These are phyloP conservation scores for Machimus atricapillus DNA, from an alignment of 2,888 invertebrate species.

Conservation along the genomic window DNA sequence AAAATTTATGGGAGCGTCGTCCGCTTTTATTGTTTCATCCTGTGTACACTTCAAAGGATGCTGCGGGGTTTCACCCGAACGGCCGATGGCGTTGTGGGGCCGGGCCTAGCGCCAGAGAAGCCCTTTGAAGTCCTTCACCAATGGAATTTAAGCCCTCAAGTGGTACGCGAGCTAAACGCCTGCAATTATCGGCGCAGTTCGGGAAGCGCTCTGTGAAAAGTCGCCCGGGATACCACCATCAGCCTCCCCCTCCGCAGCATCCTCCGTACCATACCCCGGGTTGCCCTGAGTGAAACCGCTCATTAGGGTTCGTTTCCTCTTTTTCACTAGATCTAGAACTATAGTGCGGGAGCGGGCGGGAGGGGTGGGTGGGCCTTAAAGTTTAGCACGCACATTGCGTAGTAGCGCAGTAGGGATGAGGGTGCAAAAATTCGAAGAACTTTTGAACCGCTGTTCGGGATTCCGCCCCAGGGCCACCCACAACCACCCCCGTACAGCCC, in stretches of 20 bases:
- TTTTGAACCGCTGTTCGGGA: not conserved
- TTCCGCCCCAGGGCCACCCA: not conserved
- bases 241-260: not conserved
- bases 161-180: not conserved
- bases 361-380: not conserved
- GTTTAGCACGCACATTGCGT: not conserved
- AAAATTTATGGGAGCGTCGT: not conserved
- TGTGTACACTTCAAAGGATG: not conserved
- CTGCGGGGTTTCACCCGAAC: not conserved
- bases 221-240: not conserved
- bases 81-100: not conserved
- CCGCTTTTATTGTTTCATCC: not conserved
- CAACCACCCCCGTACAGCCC: not conserved
- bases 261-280: not conserved
- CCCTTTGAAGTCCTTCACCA: not conserved
- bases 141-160: not conserved
- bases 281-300: conserved; percentile 5
- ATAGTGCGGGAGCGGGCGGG: not conserved
- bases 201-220: not conserved
- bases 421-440: not conserved
- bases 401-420: not conserved
- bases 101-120: not conserved
- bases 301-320: conserved; percentile 26
- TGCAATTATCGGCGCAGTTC: conserved; percentile 20
- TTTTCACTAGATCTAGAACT: conserved; percentile 25